phyloP scores from a whole-genome alignment of 2,888 invertebrate species.

The Agrochola litura region DNA sequence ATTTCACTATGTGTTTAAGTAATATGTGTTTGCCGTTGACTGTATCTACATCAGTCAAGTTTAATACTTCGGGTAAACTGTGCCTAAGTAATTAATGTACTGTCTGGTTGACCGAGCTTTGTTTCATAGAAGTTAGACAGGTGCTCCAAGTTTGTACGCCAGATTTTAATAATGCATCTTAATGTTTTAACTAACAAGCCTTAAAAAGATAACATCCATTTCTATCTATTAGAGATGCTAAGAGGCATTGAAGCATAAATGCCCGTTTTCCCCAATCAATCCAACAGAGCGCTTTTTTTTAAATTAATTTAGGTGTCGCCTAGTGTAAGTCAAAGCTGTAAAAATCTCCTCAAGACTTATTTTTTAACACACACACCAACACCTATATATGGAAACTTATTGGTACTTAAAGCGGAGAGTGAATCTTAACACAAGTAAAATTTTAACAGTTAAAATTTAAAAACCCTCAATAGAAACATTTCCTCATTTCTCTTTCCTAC shows the following conservation, averaged over 20 bases:
- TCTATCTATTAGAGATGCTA: no score
- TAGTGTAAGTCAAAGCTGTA: not conserved
- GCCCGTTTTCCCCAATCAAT: no score
- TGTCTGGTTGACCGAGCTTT: slow-evolving; percentile 3
- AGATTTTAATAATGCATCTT: not conserved
- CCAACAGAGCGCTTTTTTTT: not conserved
- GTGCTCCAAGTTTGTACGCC: not conserved
- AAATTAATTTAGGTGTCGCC: no score
- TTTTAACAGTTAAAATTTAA: no score
- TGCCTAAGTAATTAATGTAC: slow-evolving; percentile 37
- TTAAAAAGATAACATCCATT: not conserved
- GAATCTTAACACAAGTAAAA: not conserved
- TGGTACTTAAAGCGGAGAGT: not conserved
- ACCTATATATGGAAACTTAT: not conserved
- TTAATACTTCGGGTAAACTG: slow-evolving; percentile 13
- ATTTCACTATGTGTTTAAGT: not conserved
- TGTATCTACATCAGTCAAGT: slow-evolving; percentile 19
- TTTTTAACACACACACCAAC: not conserved
- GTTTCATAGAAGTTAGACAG: slow-evolving; percentile 3
- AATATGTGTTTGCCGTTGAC: not conserved
- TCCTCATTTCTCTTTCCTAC: no score
- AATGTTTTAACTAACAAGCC: not conserved
- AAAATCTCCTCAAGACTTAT: not conserved
- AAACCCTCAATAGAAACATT: no score
- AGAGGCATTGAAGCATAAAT: no score